Conservation (phyloP, 2,797 vertebrate species). For the Dryobates pubescens region DNA sequence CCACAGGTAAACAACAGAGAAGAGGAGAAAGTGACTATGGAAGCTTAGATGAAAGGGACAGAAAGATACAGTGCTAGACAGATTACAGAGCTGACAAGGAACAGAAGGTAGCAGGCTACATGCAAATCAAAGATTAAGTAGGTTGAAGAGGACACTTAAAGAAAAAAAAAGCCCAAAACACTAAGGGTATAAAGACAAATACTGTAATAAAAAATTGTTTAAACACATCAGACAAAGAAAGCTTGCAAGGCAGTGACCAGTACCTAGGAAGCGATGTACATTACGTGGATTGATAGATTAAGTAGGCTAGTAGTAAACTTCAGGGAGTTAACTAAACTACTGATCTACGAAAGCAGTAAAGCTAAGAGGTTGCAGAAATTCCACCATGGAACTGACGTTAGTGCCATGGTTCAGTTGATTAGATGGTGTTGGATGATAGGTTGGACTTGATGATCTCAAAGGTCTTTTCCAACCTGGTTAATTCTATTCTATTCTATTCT, state of each 20-base stretch:
- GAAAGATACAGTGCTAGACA: neutral
- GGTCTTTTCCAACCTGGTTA: too few relatives aligned
- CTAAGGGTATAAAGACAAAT: neutral
- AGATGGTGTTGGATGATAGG: too few relatives aligned
- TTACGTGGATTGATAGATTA: neutral
- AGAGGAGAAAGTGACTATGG: neutral
- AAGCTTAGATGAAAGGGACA: neutral
- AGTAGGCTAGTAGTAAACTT: neutral
- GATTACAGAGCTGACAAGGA: neutral
- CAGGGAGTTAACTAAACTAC: neutral
- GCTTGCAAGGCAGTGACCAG: neutral
- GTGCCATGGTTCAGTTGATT: too few relatives aligned
- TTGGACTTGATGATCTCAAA: too few relatives aligned
- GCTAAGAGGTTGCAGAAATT: neutral
- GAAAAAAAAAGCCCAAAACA: neutral
- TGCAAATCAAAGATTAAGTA: slow-evolving; percentile 31
- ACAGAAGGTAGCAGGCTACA: neutral
- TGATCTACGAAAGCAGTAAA: neutral
- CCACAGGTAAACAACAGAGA: neutral
- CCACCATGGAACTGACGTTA: neutral
- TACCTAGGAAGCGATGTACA: neutral
- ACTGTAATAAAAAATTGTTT: neutral
- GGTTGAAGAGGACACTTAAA: slow-evolving; percentile 14
- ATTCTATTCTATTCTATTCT: neutral
- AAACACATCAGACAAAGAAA: neutral